Evolutionary conservation across 2,113 vertebrate species (phyloP).

Genomic region (Embiotoca jacksoni): DNA sequence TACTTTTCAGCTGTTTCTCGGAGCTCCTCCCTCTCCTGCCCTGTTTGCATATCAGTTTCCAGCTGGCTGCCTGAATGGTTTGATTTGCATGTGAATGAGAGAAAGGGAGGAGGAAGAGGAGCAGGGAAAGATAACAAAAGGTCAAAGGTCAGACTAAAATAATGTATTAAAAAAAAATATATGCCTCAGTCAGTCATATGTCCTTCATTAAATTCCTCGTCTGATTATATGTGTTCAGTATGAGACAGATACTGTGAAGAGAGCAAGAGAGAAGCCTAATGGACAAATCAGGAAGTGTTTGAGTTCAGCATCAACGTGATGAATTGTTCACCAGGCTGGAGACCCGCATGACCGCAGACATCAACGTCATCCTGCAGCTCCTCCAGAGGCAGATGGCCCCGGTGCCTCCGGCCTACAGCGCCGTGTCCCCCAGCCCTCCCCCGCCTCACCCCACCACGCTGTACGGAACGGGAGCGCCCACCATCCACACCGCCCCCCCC

Average conservation of each 20-base stretch:
- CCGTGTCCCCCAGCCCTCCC: slow-evolving; percentile 84
- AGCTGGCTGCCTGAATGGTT: neutral
- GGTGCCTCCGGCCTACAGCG: slow-evolving; percentile 88
- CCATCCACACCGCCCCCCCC: slow-evolving; percentile 69
- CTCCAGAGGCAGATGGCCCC: slow-evolving; percentile 92
- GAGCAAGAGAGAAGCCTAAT: slow-evolving; percentile 22
- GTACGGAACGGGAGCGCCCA: slow-evolving; percentile 77
- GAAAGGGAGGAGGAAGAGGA: neutral
- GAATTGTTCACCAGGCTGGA: slow-evolving; percentile 86
- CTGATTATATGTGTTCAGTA: neutral
- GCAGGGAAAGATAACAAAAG: neutral
- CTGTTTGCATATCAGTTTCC: slow-evolving; percentile 24
- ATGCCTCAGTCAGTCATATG: neutral
- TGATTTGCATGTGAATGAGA: neutral
- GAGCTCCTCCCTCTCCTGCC: neutral
- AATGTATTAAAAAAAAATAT: neutral
- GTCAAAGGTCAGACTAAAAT: neutral
- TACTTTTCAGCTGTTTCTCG: neutral
- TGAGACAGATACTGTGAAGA: too few species aligned
- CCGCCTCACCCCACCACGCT: slow-evolving; percentile 79
- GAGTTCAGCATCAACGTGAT: too few species aligned
- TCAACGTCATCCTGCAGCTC: slow-evolving; percentile 93
- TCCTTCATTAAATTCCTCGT: neutral
- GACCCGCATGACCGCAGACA: slow-evolving; percentile 93
- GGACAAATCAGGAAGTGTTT: neutral